Evolutionary conservation across 1,140 invertebrate genomes (phyloP).

Genomic region (Zophobas morio): DNA sequence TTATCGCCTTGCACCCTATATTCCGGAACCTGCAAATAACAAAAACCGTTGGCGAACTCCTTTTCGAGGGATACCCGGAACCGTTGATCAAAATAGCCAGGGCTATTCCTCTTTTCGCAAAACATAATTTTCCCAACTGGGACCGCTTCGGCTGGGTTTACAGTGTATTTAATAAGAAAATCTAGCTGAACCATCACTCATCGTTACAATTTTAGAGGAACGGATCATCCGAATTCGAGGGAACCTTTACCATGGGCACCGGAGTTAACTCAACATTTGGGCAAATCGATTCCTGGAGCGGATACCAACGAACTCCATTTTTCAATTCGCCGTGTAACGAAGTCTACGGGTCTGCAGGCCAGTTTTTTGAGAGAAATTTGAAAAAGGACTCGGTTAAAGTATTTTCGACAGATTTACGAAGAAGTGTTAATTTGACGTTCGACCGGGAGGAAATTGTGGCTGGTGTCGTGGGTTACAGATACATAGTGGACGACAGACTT

Average conservation of each 20-base stretch:
- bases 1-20: too few relatives aligned
- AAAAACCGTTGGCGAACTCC: constrained; percentile 70
- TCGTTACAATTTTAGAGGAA: too few relatives aligned
- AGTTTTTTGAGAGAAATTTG: too few relatives aligned
- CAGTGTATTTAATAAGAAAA: constrained; percentile 63
- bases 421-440: constrained; percentile 66
- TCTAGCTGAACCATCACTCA: too few relatives aligned
- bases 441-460: constrained; percentile 60
- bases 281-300: too few relatives aligned
- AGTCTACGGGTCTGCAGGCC: too few relatives aligned
- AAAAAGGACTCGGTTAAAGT: constrained; percentile 71
- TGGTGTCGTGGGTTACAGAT: constrained; percentile 73
- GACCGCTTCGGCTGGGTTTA: constrained; percentile 65
- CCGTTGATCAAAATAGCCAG: constrained; percentile 76
- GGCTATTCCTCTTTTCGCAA: constrained; percentile 70
- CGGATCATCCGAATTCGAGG: too few relatives aligned
- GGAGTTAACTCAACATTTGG: too few relatives aligned
- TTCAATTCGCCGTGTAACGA: too few relatives aligned
- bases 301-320: too few relatives aligned
- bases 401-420: constrained; percentile 80
- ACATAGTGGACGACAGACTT: constrained; percentile 68
- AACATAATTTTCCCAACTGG: constrained; percentile 72
- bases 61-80: constrained; percentile 85
- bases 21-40: too few relatives aligned
- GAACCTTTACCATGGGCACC: too few relatives aligned